These are phyloP conservation scores for Jacana jacana DNA, from an alignment of 2,113 vertebrate genomes.

Conservation along the genomic window DNA sequence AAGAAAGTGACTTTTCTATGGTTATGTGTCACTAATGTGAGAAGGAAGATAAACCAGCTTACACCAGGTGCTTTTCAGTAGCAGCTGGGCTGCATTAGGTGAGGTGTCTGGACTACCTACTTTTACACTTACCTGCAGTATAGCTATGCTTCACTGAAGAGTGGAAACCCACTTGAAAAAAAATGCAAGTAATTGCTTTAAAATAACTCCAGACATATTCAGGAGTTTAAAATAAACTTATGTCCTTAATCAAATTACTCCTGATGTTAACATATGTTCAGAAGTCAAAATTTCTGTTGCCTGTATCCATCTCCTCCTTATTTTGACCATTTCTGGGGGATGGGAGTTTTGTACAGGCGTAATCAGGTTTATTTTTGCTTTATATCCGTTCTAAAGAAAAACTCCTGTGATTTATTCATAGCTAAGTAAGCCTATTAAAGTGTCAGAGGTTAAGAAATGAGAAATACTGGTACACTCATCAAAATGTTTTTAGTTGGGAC, in stretches of 20 bases:
- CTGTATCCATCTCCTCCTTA: neutral
- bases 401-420: conserved; percentile 26
- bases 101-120: neutral
- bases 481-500: conserved; percentile 23
- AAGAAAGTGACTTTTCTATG: neutral
- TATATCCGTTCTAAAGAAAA: neutral
- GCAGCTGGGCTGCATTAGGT: neutral
- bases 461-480: conserved; percentile 17
- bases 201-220: neutral
- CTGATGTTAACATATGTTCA: neutral
- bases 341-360: neutral
- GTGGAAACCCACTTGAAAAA: neutral
- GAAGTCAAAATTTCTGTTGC: neutral
- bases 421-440: conserved; percentile 53
- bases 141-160: neutral
- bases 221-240: neutral
- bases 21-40: neutral
- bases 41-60: neutral
- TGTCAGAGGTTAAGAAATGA: conserved; percentile 59
- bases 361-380: neutral
- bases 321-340: neutral
- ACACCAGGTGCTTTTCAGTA: neutral
- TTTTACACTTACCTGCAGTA: neutral
- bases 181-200: neutral
- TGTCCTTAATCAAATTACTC: neutral